Conservation (phyloP, 92 coral and sea anemone species). For the Scolanthus callimorphus region DNA sequence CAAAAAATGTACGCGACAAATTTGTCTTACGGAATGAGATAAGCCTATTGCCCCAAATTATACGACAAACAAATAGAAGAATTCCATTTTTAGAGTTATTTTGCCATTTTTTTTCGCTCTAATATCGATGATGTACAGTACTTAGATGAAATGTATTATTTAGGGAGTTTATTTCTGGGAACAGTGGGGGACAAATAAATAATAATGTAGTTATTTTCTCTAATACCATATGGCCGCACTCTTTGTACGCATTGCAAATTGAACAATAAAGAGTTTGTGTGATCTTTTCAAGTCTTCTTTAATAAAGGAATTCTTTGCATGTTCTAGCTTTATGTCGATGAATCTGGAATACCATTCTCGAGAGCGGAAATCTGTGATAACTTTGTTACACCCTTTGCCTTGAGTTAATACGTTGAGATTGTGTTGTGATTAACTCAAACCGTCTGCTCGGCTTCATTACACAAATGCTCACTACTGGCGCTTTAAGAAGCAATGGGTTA, state of each 20-base stretch:
- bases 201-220: conserved; percentile 68
- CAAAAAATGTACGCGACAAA: too few species aligned
- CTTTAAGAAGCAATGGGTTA: conserved; percentile 41
- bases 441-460: conserved; percentile 19
- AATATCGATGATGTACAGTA: conserved; percentile 47
- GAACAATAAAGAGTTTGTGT: not conserved
- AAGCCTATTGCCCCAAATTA: not conserved
- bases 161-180: conserved; percentile 46
- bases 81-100: not conserved
- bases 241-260: conserved; percentile 32
- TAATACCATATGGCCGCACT: conserved; percentile 61
- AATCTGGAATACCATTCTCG: too few species aligned
- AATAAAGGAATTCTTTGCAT: not conserved
- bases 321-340: too few species aligned
- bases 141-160: conserved; percentile 79
- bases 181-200: conserved; percentile 64
- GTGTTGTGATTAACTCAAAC: conserved; percentile 14
- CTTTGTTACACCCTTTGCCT: conserved; percentile 18
- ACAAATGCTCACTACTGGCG: conserved; percentile 43
- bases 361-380: too few species aligned
- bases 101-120: conserved; percentile 32
- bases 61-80: not conserved
- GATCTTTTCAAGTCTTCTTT: not conserved
- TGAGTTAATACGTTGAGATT: conserved; percentile 9
- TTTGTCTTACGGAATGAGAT: conserved; percentile 56